Percentiles rank a stretch among this genome's conserved stretches.
phyloP scores from a whole-genome alignment of 2,113 vertebrate species.

The Oxyruncus cristatus region DNA sequence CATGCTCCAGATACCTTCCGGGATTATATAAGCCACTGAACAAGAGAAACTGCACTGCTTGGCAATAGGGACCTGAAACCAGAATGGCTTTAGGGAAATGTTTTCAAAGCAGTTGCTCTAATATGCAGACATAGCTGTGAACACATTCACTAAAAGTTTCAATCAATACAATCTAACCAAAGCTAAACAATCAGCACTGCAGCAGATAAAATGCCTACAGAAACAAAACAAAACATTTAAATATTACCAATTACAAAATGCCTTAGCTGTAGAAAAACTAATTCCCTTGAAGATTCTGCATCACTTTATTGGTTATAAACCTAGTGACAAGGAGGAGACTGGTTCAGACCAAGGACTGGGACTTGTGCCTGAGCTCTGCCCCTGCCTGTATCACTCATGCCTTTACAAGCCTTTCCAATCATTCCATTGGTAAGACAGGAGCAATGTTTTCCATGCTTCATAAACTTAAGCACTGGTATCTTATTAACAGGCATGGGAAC shows the following conservation, averaged over 20 bases:
- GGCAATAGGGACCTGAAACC: background rate
- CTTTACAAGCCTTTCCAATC: background rate
- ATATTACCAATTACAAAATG: background rate
- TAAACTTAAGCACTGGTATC: background rate
- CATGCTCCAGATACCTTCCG: conserved; percentile 15
- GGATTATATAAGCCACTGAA: background rate
- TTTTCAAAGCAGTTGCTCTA: conserved; percentile 13
- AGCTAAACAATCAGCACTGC: background rate
- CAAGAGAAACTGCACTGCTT: background rate
- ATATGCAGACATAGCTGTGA: background rate
- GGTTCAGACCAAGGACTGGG: background rate
- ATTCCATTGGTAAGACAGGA: background rate
- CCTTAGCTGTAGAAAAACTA: background rate
- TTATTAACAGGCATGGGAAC: conserved; percentile 20
- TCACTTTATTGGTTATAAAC: background rate
- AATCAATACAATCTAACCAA: background rate
- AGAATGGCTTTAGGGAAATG: background rate
- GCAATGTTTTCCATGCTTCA: background rate
- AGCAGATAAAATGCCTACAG: background rate
- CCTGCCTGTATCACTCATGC: background rate
- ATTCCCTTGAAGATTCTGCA: background rate
- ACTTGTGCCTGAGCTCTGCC: background rate
- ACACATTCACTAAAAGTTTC: background rate
- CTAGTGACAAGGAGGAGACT: background rate
- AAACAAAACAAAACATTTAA: background rate